Evolutionary conservation across 2,888 invertebrate genomes (phyloP), one percentile per base, ranked within the genome.

Genomic region (Heliconius aoede): DNA sequence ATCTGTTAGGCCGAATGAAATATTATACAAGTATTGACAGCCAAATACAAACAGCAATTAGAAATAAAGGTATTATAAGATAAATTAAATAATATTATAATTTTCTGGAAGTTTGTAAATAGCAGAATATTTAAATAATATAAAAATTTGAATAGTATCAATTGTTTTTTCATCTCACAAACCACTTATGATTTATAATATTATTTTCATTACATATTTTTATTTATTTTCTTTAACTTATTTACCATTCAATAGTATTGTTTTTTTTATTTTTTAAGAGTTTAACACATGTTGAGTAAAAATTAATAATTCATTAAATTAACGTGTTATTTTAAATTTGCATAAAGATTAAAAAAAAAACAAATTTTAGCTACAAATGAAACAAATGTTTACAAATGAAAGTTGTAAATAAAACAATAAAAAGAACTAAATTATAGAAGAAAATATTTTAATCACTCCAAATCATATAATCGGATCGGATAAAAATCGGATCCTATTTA

Each of bases 11-110:
- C 64, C 95, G 96, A 88, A 96, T 99, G 96, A 98, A 98, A 88
- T 99, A 98, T 93, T 97, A 96, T 84, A 94, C 95, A 24, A 98
- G 97, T 87, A 96, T 99, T 85, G 96, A 97, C 79, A 95, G 91
- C 58, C 97, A 97, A 92, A 96, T 98, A 80, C 97, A 97, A 91
- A 92, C 90, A 46, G 85, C 95, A 40, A 95, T 96, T 83, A 89
- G 95, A 81, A 95, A 90, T 85, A 94, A 94, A 89, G 96, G 96
- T 55, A 95, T 96, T 81, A 95, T 95, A 64, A 87, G 88, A 85
- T 93, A 86, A 85, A 64, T 36, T 58, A 86, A 85, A 64, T 36
- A 46, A 64, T 46, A 1, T n/a, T 40, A 36, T 58, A 13, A n/a
- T 30, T n/a, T 15, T 15, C 15, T n/a, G 8, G n/a, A 55, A 36